Conservation (phyloP, 2,797 vertebrate species). For the Helostoma temminkii region DNA sequence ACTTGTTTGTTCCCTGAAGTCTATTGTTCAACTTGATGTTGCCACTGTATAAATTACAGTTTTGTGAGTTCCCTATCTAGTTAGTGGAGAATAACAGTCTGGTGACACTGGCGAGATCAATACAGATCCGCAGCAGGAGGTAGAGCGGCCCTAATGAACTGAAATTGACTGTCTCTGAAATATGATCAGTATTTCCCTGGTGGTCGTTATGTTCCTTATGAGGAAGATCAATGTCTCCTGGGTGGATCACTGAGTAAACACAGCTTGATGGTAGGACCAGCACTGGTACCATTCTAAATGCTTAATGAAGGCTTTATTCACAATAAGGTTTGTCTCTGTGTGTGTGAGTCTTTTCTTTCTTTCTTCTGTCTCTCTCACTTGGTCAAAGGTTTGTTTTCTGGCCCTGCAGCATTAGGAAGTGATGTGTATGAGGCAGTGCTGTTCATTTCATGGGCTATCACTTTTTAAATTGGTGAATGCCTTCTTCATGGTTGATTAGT, state of each 20-base stretch:
- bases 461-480: constrained; percentile 86
- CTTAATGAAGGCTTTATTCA: constrained; percentile 82
- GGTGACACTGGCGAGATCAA: constrained; percentile 79
- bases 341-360: constrained; percentile 10
- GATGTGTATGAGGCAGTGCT: constrained; percentile 77
- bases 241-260: constrained; percentile 75
- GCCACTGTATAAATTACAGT: constrained; percentile 64
- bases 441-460: constrained; percentile 88
- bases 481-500: constrained; percentile 86
- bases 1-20: constrained; percentile 50
- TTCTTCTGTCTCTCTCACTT: constrained; percentile 37
- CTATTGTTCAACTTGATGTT: constrained; percentile 35
- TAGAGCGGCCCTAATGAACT: constrained; percentile 80
- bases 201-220: constrained; percentile 84
- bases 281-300: constrained; percentile 82
- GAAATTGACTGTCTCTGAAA: constrained; percentile 81
- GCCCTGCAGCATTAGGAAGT: constrained; percentile 73
- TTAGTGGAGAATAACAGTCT: constrained; percentile 74
- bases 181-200: constrained; percentile 85
- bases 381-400: constrained; percentile 75
- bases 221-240: constrained; percentile 85
- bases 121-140: constrained; percentile 76
- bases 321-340: constrained; percentile 70
- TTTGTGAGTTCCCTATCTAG: constrained; percentile 73
- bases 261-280: constrained; percentile 70